A percentile compares a stretch with the other conserved stretches of the same genome.
These are phyloP conservation scores for Oceanodroma leucorhoa DNA, from an alignment of 2,797 vertebrate genomes.

Conservation along the genomic window DNA sequence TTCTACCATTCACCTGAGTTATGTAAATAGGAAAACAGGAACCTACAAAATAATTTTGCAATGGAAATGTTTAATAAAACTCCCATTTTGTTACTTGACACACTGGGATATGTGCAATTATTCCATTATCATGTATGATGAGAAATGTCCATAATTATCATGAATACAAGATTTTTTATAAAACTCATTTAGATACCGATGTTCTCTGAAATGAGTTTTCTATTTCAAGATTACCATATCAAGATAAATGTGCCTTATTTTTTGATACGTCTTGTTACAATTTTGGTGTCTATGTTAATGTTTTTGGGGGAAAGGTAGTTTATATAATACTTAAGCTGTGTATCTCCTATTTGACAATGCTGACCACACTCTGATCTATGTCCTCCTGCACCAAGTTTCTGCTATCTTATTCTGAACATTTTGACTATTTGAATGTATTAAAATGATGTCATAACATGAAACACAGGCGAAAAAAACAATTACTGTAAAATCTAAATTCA, in stretches of 20 bases:
- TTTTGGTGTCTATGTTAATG: constrained; percentile 73
- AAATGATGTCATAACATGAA: constrained; percentile 64
- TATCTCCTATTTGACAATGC: constrained; percentile 68
- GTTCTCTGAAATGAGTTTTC: constrained; percentile 74
- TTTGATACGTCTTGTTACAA: constrained; percentile 79
- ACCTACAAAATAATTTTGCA: constrained; percentile 63
- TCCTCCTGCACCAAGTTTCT: constrained; percentile 69
- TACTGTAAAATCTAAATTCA: constrained; percentile 61
- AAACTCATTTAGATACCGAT: constrained; percentile 73
- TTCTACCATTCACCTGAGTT: constrained; percentile 51
- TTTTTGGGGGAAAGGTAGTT: constrained; percentile 52
- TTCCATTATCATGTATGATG: constrained; percentile 69
- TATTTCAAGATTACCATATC: constrained; percentile 80
- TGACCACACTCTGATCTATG: constrained; percentile 72
- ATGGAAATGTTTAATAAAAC: constrained; percentile 58
- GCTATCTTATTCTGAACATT: constrained; percentile 67
- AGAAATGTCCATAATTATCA: constrained; percentile 62
- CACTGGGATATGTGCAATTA: constrained; percentile 82
- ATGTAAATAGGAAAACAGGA: constrained; percentile 56
- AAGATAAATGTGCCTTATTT: constrained; percentile 88
- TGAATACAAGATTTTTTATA: constrained; percentile 70
- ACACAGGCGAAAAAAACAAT: constrained; percentile 18
- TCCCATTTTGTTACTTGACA: constrained; percentile 78
- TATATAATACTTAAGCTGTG: constrained; percentile 67
- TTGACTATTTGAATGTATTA: constrained; percentile 81